Conservation (phyloP, 2,888 invertebrate species). For the Pogonocherus hispidulus region DNA sequence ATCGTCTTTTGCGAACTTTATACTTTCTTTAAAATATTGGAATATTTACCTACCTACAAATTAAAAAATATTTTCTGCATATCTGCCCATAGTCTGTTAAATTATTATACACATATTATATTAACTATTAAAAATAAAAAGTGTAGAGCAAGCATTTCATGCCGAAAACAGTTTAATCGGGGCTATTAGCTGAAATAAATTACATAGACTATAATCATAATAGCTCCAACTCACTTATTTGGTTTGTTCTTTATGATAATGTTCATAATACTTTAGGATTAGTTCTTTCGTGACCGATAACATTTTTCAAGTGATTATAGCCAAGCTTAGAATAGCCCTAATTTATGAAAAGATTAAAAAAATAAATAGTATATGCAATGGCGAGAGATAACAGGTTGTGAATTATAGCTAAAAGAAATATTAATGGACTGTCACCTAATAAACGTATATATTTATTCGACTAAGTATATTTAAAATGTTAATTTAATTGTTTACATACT, state of each 20-base stretch:
- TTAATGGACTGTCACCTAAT: too few species aligned
- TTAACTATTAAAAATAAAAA: too few species aligned
- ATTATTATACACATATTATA: too few species aligned
- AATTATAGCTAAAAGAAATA: too few species aligned
- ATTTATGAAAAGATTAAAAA: conserved; percentile 7
- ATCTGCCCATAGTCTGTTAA: too few species aligned
- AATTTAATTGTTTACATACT: too few species aligned
- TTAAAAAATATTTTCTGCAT: too few species aligned
- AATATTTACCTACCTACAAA: too few species aligned
- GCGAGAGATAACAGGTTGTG: not conserved
- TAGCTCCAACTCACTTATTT: not conserved
- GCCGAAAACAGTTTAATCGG: conserved; percentile 3
- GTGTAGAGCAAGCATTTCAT: not conserved
- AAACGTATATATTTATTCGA: too few species aligned
- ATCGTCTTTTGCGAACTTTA: too few species aligned
- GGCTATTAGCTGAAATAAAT: conserved; percentile 1
- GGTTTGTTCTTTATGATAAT: conserved; percentile 50
- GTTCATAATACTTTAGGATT: conserved; percentile 48
- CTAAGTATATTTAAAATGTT: too few species aligned
- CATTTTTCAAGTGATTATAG: not conserved
- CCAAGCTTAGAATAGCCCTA: not conserved
- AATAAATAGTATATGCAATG: not conserved
- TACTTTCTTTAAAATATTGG: too few species aligned
- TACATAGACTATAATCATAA: conserved; percentile 11
- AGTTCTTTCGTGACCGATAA: conserved; percentile 48